Evolutionary conservation across 2,797 vertebrate species (phyloP).

Genomic region (Potorous gilbertii): DNA sequence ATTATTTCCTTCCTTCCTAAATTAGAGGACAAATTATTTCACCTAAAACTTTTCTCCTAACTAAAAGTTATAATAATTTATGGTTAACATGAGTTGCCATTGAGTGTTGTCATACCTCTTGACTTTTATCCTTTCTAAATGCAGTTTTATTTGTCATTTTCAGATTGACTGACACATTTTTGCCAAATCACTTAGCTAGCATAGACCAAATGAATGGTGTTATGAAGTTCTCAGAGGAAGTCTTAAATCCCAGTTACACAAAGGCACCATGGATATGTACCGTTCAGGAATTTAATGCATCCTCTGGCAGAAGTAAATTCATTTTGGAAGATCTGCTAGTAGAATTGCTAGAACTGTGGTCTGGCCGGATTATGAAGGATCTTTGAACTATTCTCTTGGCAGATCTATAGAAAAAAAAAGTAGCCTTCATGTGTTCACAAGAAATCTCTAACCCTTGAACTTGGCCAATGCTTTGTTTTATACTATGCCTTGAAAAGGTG

Average conservation of each 20-base stretch:
- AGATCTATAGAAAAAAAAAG: slow-evolving; percentile 14
- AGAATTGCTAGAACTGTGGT: slow-evolving; percentile 14
- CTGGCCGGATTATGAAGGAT: not conserved
- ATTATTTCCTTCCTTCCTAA: not conserved
- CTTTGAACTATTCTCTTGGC: slow-evolving; percentile 12
- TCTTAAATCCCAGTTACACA: slow-evolving; percentile 40
- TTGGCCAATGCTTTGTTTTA: not conserved
- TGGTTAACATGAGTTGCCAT: not conserved
- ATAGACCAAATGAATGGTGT: slow-evolving; percentile 31
- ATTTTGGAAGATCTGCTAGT: not conserved
- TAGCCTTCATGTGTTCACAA: slow-evolving; percentile 12
- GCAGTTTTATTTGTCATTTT: slow-evolving; percentile 43
- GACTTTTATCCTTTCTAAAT: slow-evolving; percentile 40
- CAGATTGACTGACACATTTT: slow-evolving; percentile 26
- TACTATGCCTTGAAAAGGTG: slow-evolving; percentile 9
- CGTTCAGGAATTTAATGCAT: slow-evolving; percentile 21
- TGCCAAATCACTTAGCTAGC: slow-evolving; percentile 46
- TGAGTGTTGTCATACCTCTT: slow-evolving; percentile 37
- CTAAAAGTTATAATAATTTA: slow-evolving; percentile 12
- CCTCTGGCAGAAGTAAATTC: not conserved
- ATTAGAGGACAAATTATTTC: slow-evolving; percentile 35
- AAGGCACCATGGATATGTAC: slow-evolving; percentile 19
- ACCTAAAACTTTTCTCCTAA: slow-evolving; percentile 43
- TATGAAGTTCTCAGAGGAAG: not conserved
- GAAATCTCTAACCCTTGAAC: slow-evolving; percentile 36